A percentile compares a stretch with the other conserved stretches of the same genome.
These are phyloP conservation scores for Leptestheria dahalacensis DNA, from an alignment of 1,140 invertebrate genomes.

Conservation along the genomic window DNA sequence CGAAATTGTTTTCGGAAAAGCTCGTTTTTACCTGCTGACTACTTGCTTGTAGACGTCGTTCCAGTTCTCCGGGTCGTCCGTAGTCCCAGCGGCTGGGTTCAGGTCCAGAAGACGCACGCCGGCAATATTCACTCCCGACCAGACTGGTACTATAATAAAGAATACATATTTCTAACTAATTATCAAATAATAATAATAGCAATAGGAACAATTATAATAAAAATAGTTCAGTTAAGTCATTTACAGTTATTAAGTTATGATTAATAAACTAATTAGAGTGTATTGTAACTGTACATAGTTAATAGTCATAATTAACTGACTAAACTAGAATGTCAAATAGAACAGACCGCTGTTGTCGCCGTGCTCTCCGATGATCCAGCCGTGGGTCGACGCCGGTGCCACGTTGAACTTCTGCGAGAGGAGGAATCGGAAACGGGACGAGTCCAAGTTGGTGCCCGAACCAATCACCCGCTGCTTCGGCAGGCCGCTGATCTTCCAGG, in stretches of 20 bases:
- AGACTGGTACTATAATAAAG: slow-evolving; percentile 56
- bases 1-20: too few relatives aligned
- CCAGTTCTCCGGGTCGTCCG: slow-evolving; percentile 61
- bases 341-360: slow-evolving; percentile 54
- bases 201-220: too few relatives aligned
- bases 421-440: slow-evolving; percentile 73
- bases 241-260: background rate
- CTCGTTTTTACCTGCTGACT: slow-evolving; percentile 47
- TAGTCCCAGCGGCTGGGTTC: slow-evolving; percentile 51
- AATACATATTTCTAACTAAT: background rate
- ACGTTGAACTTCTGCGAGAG: slow-evolving; percentile 63
- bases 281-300: too few relatives aligned
- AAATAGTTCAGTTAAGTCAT: background rate
- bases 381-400: slow-evolving; percentile 65
- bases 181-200: too few relatives aligned
- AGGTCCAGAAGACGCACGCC: slow-evolving; percentile 65
- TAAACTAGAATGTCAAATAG: background rate
- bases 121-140: slow-evolving; percentile 82
- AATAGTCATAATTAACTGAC: too few relatives aligned
- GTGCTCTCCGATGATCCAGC: slow-evolving; percentile 78
- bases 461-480: slow-evolving; percentile 74
- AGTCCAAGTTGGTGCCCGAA: slow-evolving; percentile 83
- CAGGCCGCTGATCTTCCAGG: slow-evolving; percentile 78
- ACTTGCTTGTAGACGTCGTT: slow-evolving; percentile 60
- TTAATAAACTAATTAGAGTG: too few relatives aligned